phyloP scores from a whole-genome alignment of 2,797 vertebrate species.

The Dryobates pubescens region DNA sequence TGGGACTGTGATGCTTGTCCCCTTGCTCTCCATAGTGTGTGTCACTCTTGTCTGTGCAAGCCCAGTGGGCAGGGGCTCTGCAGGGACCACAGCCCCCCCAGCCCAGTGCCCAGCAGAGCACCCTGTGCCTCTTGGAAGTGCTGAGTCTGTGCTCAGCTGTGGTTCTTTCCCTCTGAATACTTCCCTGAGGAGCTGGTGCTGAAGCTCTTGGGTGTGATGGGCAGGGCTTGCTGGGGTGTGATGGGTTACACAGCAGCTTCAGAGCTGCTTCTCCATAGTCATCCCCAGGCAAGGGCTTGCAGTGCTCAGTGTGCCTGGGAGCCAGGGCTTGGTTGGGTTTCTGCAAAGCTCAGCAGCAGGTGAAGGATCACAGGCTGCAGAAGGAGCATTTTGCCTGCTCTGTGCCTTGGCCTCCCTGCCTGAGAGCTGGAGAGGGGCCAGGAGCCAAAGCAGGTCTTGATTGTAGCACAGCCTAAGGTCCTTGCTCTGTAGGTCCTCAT shows the following conservation, averaged over 20 bases:
- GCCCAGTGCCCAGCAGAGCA: background rate
- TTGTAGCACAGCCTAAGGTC: background rate
- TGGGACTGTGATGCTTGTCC: background rate
- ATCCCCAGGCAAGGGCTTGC: background rate
- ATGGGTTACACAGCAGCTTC: background rate
- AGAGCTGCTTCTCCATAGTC: background rate
- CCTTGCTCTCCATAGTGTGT: background rate
- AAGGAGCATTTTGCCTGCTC: background rate
- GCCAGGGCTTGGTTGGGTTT: background rate
- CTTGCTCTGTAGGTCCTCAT: background rate
- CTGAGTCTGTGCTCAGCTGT: background rate
- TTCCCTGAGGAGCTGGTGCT: background rate
- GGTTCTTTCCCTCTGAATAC: constrained; percentile 2
- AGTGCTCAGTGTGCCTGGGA: background rate
- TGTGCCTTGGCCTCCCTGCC: background rate
- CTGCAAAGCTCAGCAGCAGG: background rate
- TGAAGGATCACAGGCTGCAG: background rate
- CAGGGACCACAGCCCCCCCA: background rate
- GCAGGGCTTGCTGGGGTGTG: background rate
- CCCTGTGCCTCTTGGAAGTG: background rate
- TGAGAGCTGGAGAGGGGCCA: background rate
- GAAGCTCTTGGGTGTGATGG: background rate
- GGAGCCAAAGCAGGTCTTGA: background rate
- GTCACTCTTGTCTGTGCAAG: background rate
- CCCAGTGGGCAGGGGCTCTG: background rate